phyloP scores from a whole-genome alignment of 2,113 vertebrate genomes.

The Mus pahari region DNA sequence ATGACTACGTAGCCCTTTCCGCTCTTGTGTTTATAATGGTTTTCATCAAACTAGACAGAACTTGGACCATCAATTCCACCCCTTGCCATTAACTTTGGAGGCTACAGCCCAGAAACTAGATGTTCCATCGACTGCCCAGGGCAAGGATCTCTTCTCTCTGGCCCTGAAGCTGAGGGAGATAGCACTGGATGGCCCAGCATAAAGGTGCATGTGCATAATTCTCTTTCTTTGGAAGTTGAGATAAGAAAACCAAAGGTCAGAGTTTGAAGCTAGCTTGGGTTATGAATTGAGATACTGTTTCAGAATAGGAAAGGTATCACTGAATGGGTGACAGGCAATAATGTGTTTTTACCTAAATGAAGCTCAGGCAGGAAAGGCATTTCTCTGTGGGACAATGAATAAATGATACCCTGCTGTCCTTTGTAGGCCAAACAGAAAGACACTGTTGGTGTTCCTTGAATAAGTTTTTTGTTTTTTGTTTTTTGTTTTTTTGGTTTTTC shows the following conservation, averaged over 20 bases:
- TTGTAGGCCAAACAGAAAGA: background rate
- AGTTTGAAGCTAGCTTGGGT: background rate
- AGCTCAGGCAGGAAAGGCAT: background rate
- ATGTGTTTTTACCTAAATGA: background rate
- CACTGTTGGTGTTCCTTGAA: background rate
- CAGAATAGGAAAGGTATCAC: background rate
- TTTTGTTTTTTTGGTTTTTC: too few relatives aligned
- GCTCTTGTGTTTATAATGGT: background rate
- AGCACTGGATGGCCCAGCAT: too few relatives aligned
- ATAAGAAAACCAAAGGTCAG: background rate
- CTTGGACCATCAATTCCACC: background rate
- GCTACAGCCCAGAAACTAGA: background rate
- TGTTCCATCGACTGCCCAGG: fast-evolving
- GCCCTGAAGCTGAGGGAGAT: background rate
- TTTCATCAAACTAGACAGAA: slow-evolving; percentile 9
- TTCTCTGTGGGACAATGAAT: background rate
- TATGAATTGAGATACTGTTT: background rate
- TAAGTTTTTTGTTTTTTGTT: background rate
- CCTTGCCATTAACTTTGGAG: background rate
- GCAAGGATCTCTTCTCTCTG: background rate
- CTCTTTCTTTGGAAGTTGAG: background rate
- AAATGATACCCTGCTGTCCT: background rate
- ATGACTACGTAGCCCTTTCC: background rate
- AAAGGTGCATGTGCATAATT: background rate
- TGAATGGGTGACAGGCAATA: background rate